A percentile compares a stretch with the other conserved stretches of the same genome.
Evolutionary conservation across 2,797 vertebrate genomes (phyloP).

Genomic region (Falco cherrug): DNA sequence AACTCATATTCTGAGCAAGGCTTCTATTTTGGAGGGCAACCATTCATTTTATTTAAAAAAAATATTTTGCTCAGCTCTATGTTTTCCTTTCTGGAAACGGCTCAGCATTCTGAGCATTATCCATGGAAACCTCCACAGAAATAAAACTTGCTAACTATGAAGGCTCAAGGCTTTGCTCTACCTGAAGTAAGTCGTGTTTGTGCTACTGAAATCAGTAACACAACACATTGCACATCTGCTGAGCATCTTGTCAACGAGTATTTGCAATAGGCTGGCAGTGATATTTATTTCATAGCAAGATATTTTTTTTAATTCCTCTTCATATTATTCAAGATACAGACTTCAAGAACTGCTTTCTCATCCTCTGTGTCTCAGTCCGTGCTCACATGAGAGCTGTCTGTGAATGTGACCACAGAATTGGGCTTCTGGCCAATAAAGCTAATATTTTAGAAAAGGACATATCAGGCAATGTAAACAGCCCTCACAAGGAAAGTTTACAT

Average conservation of each 20-base stretch:
- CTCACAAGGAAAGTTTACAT: constrained; percentile 35
- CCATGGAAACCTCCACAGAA: neutral
- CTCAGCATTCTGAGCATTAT: neutral
- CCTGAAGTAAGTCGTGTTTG: neutral
- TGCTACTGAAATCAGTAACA: neutral
- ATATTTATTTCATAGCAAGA: neutral
- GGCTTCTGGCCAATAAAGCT: neutral
- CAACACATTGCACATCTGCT: neutral
- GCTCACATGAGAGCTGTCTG: neutral
- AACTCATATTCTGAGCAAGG: neutral
- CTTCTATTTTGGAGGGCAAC: neutral
- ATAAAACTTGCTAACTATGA: neutral
- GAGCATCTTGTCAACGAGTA: neutral
- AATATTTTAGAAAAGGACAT: neutral
- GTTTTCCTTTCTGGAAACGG: neutral
- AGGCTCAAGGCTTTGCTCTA: neutral
- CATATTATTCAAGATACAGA: neutral
- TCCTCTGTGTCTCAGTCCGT: neutral
- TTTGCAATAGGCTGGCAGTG: neutral
- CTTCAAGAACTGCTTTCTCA: neutral
- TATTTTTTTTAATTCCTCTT: neutral
- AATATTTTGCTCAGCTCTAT: neutral
- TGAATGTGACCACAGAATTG: neutral
- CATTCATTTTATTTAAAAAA: neutral
- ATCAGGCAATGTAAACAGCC: constrained; percentile 16